phyloP scores from a whole-genome alignment of 30 jellyfish, hydroid and myxozoan genomes.

The Morbakka virulenta region DNA sequence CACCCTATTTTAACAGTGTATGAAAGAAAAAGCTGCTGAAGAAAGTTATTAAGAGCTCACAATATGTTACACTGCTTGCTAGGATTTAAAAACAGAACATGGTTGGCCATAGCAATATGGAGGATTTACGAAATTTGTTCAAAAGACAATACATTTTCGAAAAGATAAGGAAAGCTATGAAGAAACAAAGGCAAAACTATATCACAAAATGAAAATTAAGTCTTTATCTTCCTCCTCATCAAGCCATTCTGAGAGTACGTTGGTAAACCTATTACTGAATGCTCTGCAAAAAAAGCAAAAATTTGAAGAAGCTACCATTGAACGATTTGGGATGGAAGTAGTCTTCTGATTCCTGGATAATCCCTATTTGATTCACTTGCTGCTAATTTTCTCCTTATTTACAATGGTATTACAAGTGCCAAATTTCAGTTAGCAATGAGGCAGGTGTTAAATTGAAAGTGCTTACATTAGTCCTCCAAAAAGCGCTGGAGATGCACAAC shows the following conservation, averaged over 20 bases:
- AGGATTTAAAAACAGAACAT: constrained; percentile 22
- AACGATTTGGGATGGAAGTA: constrained; percentile 36
- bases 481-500: constrained; percentile 40
- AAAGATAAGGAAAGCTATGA: constrained; percentile 28
- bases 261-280: constrained; percentile 41
- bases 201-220: constrained; percentile 22
- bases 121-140: constrained; percentile 27
- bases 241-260: constrained; percentile 45
- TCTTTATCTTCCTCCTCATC: constrained; percentile 22
- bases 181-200: constrained; percentile 22
- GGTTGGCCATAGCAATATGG: constrained; percentile 3
- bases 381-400: constrained; percentile 37
- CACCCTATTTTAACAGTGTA: constrained; percentile 29
- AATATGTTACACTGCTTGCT: constrained; percentile 1
- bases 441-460: constrained; percentile 39
- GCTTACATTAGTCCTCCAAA: constrained; percentile 16
- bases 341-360: constrained; percentile 10
- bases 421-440: constrained; percentile 4
- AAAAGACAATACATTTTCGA: constrained; percentile 23
- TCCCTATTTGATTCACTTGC: constrained; percentile 52
- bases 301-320: constrained; percentile 5
- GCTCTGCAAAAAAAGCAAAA: constrained; percentile 23
- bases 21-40: constrained; percentile 16
- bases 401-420: constrained; percentile 29
- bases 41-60: constrained; percentile 25